Conservation (phyloP, 2,797 vertebrate genomes). For the Macropus fuliginosus region DNA sequence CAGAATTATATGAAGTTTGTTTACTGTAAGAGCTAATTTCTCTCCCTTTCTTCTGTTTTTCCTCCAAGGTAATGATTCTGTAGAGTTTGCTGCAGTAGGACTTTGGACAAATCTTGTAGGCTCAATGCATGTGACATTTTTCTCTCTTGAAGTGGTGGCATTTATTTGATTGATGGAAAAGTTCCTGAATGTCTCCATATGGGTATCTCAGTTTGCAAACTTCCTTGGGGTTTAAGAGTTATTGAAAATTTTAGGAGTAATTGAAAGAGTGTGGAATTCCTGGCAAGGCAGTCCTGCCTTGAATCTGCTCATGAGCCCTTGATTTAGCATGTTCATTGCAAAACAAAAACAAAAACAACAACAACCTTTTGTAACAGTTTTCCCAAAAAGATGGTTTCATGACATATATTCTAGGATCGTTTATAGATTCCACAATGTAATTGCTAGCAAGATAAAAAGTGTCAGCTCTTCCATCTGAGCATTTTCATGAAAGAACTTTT, state of each 20-base stretch:
- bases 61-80: not conserved
- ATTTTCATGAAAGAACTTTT: not conserved
- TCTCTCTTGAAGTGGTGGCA: not conserved
- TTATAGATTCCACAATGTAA: not conserved
- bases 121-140: not conserved
- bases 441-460: not conserved
- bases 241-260: not conserved
- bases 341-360: not conserved
- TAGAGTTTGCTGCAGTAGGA: not conserved
- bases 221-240: not conserved
- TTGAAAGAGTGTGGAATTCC: not conserved
- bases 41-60: not conserved
- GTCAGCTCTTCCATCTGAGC: not conserved
- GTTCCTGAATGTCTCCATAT: fast-evolving
- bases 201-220: not conserved
- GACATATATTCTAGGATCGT: not conserved
- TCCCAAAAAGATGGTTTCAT: not conserved
- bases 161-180: not conserved
- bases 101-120: not conserved
- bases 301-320: not conserved
- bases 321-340: not conserved
- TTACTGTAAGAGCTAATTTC: not conserved
- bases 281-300: not conserved
- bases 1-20: not conserved
- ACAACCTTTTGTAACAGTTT: not conserved